Base-by-base conservation (phyloP, 2,113 vertebrate species). In the Accipiter cooperii region DNA sequence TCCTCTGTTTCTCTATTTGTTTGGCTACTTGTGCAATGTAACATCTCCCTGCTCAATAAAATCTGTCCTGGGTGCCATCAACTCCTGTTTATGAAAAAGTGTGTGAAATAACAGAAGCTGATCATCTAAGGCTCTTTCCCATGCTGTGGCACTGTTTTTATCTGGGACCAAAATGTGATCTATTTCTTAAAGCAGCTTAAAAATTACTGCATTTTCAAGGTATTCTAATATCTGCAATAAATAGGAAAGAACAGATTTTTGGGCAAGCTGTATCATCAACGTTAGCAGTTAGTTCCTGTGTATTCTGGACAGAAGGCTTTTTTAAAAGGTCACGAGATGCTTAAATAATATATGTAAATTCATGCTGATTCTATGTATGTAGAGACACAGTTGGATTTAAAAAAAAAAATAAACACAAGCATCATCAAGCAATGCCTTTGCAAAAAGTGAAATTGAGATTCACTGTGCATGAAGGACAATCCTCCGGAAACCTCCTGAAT, bases 191-290 rank as follows among this genome's bases (percentile, higher is more conserved):
- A 74, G 42, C 65, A 58, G 9, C 36, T 74, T 84, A 69, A 90
- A 89, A 79, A 36, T 10, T 8, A 26, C 44, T 90, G 66, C 31
- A n/a, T 73, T 83, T 95, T 76, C 64, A 86, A 68, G 21, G 11
- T 40, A 51, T 26, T 86, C 10, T 54, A 54, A 9, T 51, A 89
- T 71, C 36, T 57, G 29, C 28, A 54, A 58, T 2, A 10, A 36
- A 28, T 5, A 15, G 20, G 10, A 26, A 8, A 68, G 7, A 77
- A 21, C 4, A 40, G 36, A 10, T 34, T 51, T 86, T 25, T 0
- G 0, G 44, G 44, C 0, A 3, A 87, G 44, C 28, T 0, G 0
- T 6, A 8, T 1, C 26, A 25, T 16, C 4, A 34, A 3, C 3
- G 0, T 8, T 19, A 91, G 61, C 75, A 49, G 8, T 12, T 64